Conservation (phyloP, 2,888 invertebrate species). For the Agonum fuliginosum region DNA sequence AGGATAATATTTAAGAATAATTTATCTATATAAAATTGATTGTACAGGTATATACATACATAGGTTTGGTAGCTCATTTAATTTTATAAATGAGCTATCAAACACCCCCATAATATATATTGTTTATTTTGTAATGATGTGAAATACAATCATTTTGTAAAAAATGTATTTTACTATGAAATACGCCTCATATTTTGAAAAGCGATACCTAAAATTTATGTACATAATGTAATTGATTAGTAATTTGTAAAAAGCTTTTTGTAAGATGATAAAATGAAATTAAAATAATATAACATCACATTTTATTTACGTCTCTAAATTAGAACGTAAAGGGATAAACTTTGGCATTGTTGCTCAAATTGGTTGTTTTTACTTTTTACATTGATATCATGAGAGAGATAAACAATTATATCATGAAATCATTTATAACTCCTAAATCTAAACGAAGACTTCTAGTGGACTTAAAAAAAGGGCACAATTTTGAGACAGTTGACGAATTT, state of each 20-base stretch:
- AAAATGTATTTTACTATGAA: constrained; percentile 57
- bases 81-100: constrained; percentile 43
- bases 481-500: constrained; percentile 44
- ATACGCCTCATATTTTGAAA: constrained; percentile 49
- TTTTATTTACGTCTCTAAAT: constrained; percentile 24
- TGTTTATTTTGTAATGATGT: constrained; percentile 55
- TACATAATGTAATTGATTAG: constrained; percentile 52
- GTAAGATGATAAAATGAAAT: constrained; percentile 34
- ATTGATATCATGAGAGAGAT: constrained; percentile 51
- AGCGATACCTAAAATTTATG: constrained; percentile 51
- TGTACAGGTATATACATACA: constrained; percentile 43
- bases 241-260: constrained; percentile 58
- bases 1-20: constrained; percentile 28
- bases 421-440: constrained; percentile 27
- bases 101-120: constrained; percentile 38
- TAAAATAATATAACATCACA: constrained; percentile 33
- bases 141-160: constrained; percentile 60
- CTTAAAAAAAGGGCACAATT: constrained; percentile 58
- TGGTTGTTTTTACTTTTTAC: constrained; percentile 47
- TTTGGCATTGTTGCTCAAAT: constrained; percentile 46
- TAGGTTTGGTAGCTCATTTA: constrained; percentile 40
- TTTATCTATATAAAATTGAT: constrained; percentile 22
- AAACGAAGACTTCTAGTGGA: constrained; percentile 53
- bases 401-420: constrained; percentile 48
- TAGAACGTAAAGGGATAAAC: constrained; percentile 24